Evolutionary conservation across 1,140 invertebrate species (phyloP), one percentile per base, ranked within the genome.

Genomic region (Cylas formicarius): DNA sequence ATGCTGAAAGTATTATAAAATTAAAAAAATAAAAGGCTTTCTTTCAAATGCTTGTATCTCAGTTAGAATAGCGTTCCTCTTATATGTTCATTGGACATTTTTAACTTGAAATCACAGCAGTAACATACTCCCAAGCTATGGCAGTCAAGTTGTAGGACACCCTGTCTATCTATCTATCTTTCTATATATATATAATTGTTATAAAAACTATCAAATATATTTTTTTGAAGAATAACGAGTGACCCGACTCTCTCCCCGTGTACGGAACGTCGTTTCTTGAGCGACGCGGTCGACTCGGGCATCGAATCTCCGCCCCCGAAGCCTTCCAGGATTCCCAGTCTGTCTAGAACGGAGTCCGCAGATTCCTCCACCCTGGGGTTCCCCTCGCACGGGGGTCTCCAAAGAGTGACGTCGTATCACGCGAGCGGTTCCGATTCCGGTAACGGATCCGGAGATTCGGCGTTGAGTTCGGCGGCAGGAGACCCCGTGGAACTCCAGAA

Each of bases 391-490:
- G 59, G 59, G 5, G 46, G 50, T 11, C 45, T 74, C 3, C 72
- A 75, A 49, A 58, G 74, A 5, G 70, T 76, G 14, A 67, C 74
- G 16, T 72, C 77, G 0, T 87, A 88, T 55, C 83, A 86, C 45
- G 80, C 84, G 1, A 87, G 84, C 28, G 86, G 86, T 1, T 88
- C 85, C 1, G 87, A 90, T 67, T 89, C 86, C 7, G 86, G 86
- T 2, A 89, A 90, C 55, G 86, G 86, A 0, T 88, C 86, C 0
- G 87, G 86, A 0, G 87, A 90, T 61, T 84, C 83, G 0, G 80
- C 78, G 0, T 75, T 82, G 40, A 82, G 79, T 55, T 81, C 78
- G 9, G 76, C 76, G 9, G 73, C 76, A 29, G 78, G 78, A 9
- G 69, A 72, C 49, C 45, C 57, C 6, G 54, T 58, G 2, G 78